Evolutionary conservation across 2,888 invertebrate species (phyloP).

Genomic region (Tineola bisselliella): DNA sequence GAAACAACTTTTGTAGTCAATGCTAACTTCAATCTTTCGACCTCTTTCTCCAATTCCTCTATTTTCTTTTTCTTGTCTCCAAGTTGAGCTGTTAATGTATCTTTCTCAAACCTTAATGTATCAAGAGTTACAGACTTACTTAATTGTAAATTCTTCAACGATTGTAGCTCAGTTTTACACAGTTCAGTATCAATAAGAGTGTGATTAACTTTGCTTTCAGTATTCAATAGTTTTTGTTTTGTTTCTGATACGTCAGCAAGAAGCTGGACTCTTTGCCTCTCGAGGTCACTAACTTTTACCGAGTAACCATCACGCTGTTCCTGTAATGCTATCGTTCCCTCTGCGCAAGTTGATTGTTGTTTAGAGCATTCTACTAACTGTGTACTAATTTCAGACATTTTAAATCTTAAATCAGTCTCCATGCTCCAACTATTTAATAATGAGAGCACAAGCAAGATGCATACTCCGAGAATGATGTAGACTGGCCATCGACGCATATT

Average conservation of each 20-base stretch:
- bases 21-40: constrained; percentile 40
- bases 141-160: constrained; percentile 54
- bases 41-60: constrained; percentile 48
- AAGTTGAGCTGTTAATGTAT: constrained; percentile 45
- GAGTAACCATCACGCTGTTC: constrained; percentile 49
- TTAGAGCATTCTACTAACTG: constrained; percentile 55
- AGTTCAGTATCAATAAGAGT: constrained; percentile 47
- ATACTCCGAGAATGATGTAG: constrained; percentile 53
- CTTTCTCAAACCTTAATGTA: constrained; percentile 53
- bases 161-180: constrained; percentile 56
- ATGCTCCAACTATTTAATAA: constrained; percentile 58
- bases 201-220: constrained; percentile 46
- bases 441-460: constrained; percentile 54
- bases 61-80: constrained; percentile 48
- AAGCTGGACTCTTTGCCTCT: constrained; percentile 40
- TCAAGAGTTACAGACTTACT: constrained; percentile 55
- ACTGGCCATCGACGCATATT: constrained; percentile 64
- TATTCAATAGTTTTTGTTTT: constrained; percentile 37
- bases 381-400: constrained; percentile 39
- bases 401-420: constrained; percentile 49
- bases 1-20: constrained; percentile 46
- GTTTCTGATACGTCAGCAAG: constrained; percentile 35
- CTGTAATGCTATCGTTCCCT: constrained; percentile 46
- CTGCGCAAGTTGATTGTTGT: constrained; percentile 50
- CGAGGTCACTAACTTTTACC: constrained; percentile 42